Base-by-base conservation (phyloP, 2,888 invertebrate species). In the Toxonevra muliebris region DNA sequence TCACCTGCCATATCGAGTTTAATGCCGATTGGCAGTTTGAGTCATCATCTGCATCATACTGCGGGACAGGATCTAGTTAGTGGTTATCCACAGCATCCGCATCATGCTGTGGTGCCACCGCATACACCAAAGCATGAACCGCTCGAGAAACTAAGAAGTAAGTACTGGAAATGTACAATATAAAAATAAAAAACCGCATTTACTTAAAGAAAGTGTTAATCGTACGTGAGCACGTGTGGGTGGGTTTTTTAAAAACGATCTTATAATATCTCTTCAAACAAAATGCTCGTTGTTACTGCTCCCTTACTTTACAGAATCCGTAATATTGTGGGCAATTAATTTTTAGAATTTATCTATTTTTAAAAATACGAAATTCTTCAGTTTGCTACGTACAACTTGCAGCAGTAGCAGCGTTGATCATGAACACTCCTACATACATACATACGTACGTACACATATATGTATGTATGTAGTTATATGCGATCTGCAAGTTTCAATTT, bases 141-240 rank as follows among this genome's bases (percentile, higher is more conserved):
- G 40, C 82, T 91, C 77, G 91, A 91, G 87, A 91, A 91, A 86
- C 87, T 91, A 78, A 91, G 91, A 89, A 89, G 91, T 90, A 83
- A 85, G 85, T 86, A 81, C 66, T 76, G 74, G 77, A 76, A 75
- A 76, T 71, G 73, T 69, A 15, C 48, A 48, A 13, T 48, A 30
- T 30, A 30, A 30, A 30, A 30, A 30, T 30, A 30, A 30, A 30
- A 4, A 4, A 17, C 54, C 8, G 12, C 15, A 13, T 15, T 54
- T 20, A 54, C 2, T 54, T 11, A 54, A 19, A 11, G 11, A 13
- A 30, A 54, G 54, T 13, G 5, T 19, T 20, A 30, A 30, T 30
- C 30, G 7, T 30, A 30, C 30, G 30, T 7, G 30, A 30, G 30
- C 30, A 30, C 30, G 30, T 30, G 30, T 30, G 30, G 30, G 30